These are phyloP conservation scores for Rhyacophila evoluta DNA, from an alignment of 2,888 invertebrate species.

Conservation along the genomic window DNA sequence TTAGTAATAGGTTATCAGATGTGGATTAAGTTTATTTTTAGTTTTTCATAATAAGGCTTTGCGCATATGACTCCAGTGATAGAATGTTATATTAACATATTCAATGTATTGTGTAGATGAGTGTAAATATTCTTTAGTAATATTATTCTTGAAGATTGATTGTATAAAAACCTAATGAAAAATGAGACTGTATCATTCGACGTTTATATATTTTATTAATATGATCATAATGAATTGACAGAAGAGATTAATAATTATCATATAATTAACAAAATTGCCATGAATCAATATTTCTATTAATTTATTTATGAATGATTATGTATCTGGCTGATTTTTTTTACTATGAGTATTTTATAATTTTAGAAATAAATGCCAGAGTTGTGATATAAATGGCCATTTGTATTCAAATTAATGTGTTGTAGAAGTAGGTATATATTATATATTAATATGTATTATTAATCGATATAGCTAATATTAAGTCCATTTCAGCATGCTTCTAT, in stretches of 20 bases:
- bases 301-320: neutral
- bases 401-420: neutral
- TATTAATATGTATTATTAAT: neutral
- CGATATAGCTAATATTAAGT: neutral
- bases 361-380: neutral
- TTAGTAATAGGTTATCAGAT: too few species aligned
- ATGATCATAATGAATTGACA: neutral
- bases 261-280: neutral
- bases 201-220: neutral
- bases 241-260: neutral
- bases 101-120: too few species aligned
- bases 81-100: too few species aligned
- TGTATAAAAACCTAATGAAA: neutral
- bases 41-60: too few species aligned
- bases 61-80: too few species aligned
- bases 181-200: neutral
- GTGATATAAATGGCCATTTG: slow-evolving; percentile 1
- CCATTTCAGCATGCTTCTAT: neutral
- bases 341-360: neutral
- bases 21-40: too few species aligned
- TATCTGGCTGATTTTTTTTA: neutral
- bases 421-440: neutral
- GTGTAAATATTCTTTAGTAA: neutral
- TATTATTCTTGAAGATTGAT: neutral
- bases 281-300: too few species aligned